Conservation (phyloP, 2,888 invertebrate genomes). For the Euzophera pinguis region DNA sequence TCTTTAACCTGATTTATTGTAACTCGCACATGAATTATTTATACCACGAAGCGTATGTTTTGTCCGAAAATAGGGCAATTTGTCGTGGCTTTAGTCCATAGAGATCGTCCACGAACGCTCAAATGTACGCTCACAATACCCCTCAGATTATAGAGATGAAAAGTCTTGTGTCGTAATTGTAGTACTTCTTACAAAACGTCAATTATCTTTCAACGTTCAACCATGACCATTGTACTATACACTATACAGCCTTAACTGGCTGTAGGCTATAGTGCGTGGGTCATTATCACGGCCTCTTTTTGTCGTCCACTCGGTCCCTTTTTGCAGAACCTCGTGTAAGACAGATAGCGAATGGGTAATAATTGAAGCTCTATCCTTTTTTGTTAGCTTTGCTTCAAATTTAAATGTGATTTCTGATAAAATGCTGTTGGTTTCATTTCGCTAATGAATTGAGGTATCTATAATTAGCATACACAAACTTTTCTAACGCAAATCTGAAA, state of each 20-base stretch:
- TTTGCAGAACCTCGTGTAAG: conserved; percentile 55
- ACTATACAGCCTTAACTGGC: conserved; percentile 56
- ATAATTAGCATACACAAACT: too few relatives aligned
- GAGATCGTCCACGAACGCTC: conserved; percentile 27
- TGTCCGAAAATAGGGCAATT: conserved; percentile 16
- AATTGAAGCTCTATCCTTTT: conserved; percentile 68
- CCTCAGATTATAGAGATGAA: conserved; percentile 38
- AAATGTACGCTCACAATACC: conserved; percentile 57
- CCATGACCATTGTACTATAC: conserved; percentile 58
- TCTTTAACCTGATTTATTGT: too few relatives aligned
- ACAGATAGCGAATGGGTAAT: conserved; percentile 72
- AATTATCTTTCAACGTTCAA: conserved; percentile 57
- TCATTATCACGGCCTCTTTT: conserved; percentile 64
- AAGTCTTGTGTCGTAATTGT: conserved; percentile 48
- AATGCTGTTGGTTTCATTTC: conserved; percentile 46
- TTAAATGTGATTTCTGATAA: conserved; percentile 48
- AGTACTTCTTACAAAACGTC: conserved; percentile 60
- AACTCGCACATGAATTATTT: conserved; percentile 16
- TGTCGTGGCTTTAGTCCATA: conserved; percentile 28
- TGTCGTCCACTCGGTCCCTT: conserved; percentile 50
- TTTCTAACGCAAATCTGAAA: too few relatives aligned
- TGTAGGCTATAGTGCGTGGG: conserved; percentile 50
- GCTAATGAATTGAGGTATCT: conserved; percentile 27
- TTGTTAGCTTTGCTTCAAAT: conserved; percentile 50
- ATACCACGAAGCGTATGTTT: conserved; percentile 11